Conservation (phyloP, 1,140 invertebrate genomes). For the Bombus sylvicola region DNA sequence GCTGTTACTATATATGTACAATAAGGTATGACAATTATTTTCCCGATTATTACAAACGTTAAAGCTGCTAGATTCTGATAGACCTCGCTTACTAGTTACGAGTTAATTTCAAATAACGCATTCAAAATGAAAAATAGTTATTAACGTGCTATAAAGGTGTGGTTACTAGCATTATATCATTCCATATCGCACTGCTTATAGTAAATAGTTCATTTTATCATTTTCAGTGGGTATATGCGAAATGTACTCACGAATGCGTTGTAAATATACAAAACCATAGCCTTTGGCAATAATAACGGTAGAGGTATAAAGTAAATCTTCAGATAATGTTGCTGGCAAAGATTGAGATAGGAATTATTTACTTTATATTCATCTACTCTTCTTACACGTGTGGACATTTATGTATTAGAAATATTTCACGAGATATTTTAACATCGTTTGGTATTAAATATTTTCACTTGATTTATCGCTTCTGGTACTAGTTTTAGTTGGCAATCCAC, state of each 20-base stretch:
- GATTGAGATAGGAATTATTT: not conserved
- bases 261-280: not conserved
- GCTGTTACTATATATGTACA: too few species aligned
- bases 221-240: not conserved
- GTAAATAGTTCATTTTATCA: not conserved
- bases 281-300: not conserved
- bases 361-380: not conserved
- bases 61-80: too few species aligned
- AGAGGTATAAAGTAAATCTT: not conserved
- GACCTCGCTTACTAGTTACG: not conserved
- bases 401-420: not conserved
- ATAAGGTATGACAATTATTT: too few species aligned
- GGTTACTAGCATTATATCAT: not conserved
- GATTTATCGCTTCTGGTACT: not conserved
- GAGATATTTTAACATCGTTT: not conserved
- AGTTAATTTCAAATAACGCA: not conserved
- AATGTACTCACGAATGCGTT: not conserved
- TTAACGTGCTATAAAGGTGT: not conserved
- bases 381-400: not conserved
- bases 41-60: too few species aligned
- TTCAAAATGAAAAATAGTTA: not conserved
- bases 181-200: not conserved
- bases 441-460: not conserved
- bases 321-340: not conserved
- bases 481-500: not conserved